These are phyloP conservation scores for Acanthosepion pharaonis DNA, from an alignment of 2,888 invertebrate genomes.

Conservation along the genomic window DNA sequence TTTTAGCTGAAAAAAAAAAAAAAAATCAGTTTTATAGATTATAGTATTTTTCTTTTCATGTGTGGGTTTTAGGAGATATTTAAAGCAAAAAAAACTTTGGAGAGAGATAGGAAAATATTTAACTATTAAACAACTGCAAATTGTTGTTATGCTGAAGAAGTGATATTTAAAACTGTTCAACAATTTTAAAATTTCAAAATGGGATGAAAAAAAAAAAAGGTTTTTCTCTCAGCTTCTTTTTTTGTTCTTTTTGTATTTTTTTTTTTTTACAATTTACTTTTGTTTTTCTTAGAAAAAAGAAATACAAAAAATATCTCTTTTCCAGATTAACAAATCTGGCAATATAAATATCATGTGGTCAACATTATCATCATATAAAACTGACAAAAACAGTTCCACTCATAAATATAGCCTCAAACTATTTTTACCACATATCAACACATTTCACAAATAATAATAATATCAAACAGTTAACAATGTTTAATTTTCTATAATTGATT, in stretches of 20 bases:
- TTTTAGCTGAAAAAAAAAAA: neutral
- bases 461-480: neutral
- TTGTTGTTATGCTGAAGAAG: neutral
- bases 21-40: slow-evolving; percentile 17
- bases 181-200: neutral
- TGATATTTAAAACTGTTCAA: neutral
- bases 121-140: neutral
- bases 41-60: neutral
- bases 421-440: neutral
- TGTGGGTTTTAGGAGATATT: neutral
- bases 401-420: slow-evolving; percentile 25
- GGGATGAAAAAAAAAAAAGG: neutral
- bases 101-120: neutral
- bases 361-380: neutral
- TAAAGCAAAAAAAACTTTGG: neutral
- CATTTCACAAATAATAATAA: neutral
- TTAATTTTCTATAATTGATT: neutral
- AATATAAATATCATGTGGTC: neutral
- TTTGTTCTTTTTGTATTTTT: neutral
- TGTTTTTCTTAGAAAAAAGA: slow-evolving; percentile 25
- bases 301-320: slow-evolving; percentile 14
- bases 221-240: neutral
- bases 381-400: slow-evolving; percentile 8
- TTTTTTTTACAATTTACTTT: neutral
- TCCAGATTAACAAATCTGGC: neutral